Evolutionary conservation across 2,113 vertebrate species (phyloP).

Genomic region (Melanerpes aurifrons): DNA sequence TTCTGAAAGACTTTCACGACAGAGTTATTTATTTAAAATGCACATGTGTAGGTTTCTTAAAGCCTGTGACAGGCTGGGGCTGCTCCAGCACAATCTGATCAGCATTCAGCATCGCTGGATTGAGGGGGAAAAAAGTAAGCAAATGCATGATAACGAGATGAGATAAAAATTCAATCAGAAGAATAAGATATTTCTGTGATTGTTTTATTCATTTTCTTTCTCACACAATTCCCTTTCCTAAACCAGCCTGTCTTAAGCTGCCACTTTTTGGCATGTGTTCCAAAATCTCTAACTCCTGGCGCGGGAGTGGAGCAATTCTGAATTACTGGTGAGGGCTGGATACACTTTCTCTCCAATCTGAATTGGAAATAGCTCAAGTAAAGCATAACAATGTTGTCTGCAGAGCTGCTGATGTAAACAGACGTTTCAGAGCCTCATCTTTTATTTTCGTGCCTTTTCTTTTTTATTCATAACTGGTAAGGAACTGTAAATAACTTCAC

Average conservation of each 20-base stretch:
- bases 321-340: conserved; percentile 48
- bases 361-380: conserved; percentile 58
- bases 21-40: background rate
- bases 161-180: conserved; percentile 59
- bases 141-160: conserved; percentile 38
- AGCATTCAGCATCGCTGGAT: background rate
- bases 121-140: background rate
- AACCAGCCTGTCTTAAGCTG: conserved; percentile 19
- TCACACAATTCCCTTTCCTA: conserved; percentile 11
- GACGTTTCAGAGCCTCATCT: background rate
- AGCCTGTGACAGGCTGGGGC: background rate
- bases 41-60: background rate
- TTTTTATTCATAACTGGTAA: conserved; percentile 48
- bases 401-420: conserved; percentile 48
- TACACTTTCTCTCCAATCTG: conserved; percentile 53
- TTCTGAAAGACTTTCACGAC: background rate
- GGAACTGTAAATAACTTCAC: conserved; percentile 51
- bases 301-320: conserved; percentile 48
- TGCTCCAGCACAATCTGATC: background rate
- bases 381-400: conserved; percentile 44
- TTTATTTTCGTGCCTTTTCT: conserved; percentile 11
- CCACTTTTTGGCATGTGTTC: background rate
- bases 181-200: conserved; percentile 52
- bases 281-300: conserved; percentile 7
- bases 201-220: conserved; percentile 47